Base-by-base conservation (phyloP, 2,113 vertebrate species). In the Panurus biarmicus region DNA sequence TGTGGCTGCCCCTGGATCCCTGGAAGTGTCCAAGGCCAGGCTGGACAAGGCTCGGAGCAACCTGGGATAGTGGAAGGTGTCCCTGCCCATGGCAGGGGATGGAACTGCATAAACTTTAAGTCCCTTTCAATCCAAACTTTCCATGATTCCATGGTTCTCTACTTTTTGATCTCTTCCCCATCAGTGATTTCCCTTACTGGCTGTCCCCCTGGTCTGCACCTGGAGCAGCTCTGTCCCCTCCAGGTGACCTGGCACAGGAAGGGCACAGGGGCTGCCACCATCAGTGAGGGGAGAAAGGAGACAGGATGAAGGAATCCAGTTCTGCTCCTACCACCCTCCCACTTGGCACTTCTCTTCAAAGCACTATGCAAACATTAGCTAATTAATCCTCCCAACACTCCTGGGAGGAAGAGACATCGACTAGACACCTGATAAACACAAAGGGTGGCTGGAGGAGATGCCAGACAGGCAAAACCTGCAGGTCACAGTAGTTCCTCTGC, bases 41-140 rank as follows among this genome's bases (percentile, higher is more conserved):
- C 1, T 69, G 54, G 38, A 40, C 0, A 0, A 45, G 28, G 29
- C 8, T 89, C 5, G 31, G 56, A 62, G 71, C 62, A 56, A 0
- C 7, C 35, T 89, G 56, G 40, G 25, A 7, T 0, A 14, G 47
- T 35, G 17, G 70, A 3, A 76, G 25, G 17, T 61, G 47, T n/a
- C 38, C 51, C 44, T 66, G 33, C 18, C 24, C 31, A 42, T 8
- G 40, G 29, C 47, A 40, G 18, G n/a, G 33, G 7, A 6, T 22
- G 14, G 35, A 2, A 69, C 10, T 12, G 15, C 3, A 42, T 35
- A 35, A 9, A 5, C 29, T 42, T 62, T 48, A 48, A 5, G 6
- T 42, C 40, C 24, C 10, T 75, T 22, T 35, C 40, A 33, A 12
- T 24, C 40, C 62, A 82, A 61, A 48, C 12, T 31, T 69, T 69